Base-by-base conservation (phyloP, 2,797 vertebrate species). In the Poeciliopsis gracilis region DNA sequence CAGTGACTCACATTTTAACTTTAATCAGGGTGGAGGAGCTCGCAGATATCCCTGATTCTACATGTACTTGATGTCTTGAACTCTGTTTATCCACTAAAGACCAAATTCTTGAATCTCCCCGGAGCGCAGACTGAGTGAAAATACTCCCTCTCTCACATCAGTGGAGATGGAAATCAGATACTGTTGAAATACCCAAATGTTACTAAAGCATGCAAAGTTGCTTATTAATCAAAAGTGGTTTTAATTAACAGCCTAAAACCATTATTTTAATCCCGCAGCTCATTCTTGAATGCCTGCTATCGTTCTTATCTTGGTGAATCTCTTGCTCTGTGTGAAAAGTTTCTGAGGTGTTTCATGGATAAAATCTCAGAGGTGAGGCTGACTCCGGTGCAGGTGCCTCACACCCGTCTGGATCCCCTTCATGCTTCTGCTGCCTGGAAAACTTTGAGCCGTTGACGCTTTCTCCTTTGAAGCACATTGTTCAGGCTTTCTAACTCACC, bases 401-500 rank as follows among this genome's bases (percentile, higher is more conserved):
- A 36, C 30, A 33, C 7, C 30, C 18, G 18, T 23, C 13, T 38
- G 61, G 18, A 38, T 66, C 18, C 20, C 33, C 61, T 66, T 66
- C 61, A 63, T 63, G 61, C 61, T 63, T 36, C 59, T 63, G 18
- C 61, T 66, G 33, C 61, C 61, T 66, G 20, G 61, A 38, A 66
- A 20, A 66, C 18, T 66, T 66, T 66, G 30, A 66, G 33, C 33
- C 61, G 33, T 38, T 66, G 33, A 66, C 61, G 38, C 36, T 66
- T 66, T 66, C 18, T 66, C 33, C 33, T 66, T 66, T 38, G 61
- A 66, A 66, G 61, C 61, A 20, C 61, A 23, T 66, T 38, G 30
- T 66, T 66, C 61, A 38, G 61, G 61, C 61, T 38, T 36, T 66
- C 33, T 66, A 66, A 36, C 61, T 66, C 61, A 66, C 33, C 61